Evolutionary conservation across 2,113 vertebrate species (phyloP).

Genomic region (Crocuta crocuta): DNA sequence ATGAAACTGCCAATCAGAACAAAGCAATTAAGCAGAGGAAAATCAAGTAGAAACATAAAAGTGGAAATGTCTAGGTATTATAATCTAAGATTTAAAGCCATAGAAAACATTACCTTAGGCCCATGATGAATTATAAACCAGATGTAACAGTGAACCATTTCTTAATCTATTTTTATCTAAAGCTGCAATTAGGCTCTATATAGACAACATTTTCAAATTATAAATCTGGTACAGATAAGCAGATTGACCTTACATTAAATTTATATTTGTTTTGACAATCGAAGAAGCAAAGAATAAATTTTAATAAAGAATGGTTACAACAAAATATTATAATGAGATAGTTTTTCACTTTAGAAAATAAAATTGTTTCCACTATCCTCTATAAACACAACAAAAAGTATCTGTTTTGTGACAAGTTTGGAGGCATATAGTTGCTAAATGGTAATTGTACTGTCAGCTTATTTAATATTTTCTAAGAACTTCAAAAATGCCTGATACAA

Average conservation of each 20-base stretch:
- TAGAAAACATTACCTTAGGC: neutral
- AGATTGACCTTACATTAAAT: neutral
- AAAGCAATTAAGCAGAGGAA: constrained; percentile 34
- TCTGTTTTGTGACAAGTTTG: constrained; percentile 18
- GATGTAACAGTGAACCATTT: constrained; percentile 3
- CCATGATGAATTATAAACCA: neutral
- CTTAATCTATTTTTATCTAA: constrained; percentile 39
- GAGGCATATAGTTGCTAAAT: constrained; percentile 28
- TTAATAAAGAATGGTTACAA: constrained; percentile 28
- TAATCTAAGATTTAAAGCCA: neutral
- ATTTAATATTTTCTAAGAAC: neutral
- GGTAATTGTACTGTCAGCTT: neutral
- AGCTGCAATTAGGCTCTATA: constrained; percentile 31
- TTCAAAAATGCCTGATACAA: constrained; percentile 21
- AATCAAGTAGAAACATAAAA: constrained; percentile 23
- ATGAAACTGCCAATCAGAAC: constrained; percentile 27
- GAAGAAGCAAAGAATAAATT: neutral
- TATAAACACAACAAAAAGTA: constrained; percentile 57
- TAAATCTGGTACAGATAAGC: constrained; percentile 35
- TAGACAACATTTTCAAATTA: constrained; percentile 36
- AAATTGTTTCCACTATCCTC: constrained; percentile 35
- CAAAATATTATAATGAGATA: neutral
- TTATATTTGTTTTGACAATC: constrained; percentile 7
- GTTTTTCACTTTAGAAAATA: constrained; percentile 46
- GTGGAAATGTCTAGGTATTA: constrained; percentile 3